Conservation (phyloP, 2,797 vertebrate genomes). For the Synaphobranchus kaupii region DNA sequence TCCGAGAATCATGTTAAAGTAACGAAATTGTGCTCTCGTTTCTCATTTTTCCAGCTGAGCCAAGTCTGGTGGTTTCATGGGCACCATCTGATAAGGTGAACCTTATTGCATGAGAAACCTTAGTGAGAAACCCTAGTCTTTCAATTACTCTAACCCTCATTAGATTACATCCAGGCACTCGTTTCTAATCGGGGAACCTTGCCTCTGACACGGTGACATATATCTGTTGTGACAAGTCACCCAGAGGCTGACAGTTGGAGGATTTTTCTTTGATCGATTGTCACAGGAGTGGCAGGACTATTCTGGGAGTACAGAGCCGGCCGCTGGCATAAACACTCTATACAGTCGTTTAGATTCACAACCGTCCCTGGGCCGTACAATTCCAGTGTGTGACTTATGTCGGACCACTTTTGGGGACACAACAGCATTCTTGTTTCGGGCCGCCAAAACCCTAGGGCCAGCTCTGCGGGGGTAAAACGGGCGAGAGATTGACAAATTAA, state of each 20-base stretch:
- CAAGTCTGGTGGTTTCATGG: background rate
- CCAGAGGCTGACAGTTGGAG: background rate
- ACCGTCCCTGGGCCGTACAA: background rate
- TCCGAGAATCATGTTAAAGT: background rate
- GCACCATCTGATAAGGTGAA: constrained; percentile 5
- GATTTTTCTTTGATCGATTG: background rate
- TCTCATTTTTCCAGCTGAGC: background rate
- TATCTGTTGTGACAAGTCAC: constrained; percentile 32
- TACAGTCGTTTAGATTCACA: background rate
- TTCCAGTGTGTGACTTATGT: background rate
- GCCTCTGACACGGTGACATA: constrained; percentile 60
- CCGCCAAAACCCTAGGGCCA: background rate
- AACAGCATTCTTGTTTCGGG: background rate
- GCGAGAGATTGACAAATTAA: no score
- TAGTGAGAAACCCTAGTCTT: constrained; percentile 49
- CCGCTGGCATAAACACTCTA: no score
- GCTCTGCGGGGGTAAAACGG: no score
- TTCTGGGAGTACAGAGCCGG: no score
- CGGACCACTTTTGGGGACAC: no score
- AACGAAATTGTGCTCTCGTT: background rate
- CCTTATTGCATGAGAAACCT: background rate
- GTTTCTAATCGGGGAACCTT: constrained; percentile 49
- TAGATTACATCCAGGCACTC: constrained; percentile 51
- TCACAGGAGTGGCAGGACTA: no score
- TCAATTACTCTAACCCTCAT: constrained; percentile 56